Base-by-base conservation (phyloP, 1,140 invertebrate genomes). In the Papilio dardanus region DNA sequence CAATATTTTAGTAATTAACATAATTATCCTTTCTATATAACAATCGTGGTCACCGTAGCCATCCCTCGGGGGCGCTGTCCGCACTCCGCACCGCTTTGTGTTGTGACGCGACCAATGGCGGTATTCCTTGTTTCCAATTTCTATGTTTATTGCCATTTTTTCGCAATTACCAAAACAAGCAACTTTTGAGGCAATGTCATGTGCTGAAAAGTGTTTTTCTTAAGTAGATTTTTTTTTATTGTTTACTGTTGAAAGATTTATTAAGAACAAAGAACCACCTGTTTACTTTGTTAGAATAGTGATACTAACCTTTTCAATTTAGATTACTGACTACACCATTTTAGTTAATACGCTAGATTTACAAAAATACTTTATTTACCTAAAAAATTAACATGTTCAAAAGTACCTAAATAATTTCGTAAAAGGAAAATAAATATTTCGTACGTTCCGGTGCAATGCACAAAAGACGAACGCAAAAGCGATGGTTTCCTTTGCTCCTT, bases 21-120 rank as follows among this genome's bases (percentile, higher is more conserved):
- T n/a, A 4, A 46, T 46, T 62, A 35, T 69, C 67, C 35, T 7
- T 10, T 4, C 1, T 37, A 42, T 19, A 40, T 8, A 3, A 21
- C 5, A 68, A 24, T 35, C 19, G 4, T 71, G 69, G 37, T 50
- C 42, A 33, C 35, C 28, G 40, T 31, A 31, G 7, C 40, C 71
- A 24, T 24, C 74, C 75, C 50, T 50, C 69, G 76, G 42, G 79
- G 79, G 71, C 79, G 79, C 79, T 81, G 81, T 79, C 80, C 80
- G 82, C 77, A 65, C 33, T n/a, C n/a, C n/a, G n/a, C n/a, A n/a
- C n/a, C 80, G 80, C 68, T 74, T 77, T 68, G 40, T 74, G 71
- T 76, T 71, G 35, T 73, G 76, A 71, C 74, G 74, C 75, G 69
- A 6, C 42, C 69, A 71, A 71, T 50, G 69, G 69, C 42, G 69